Base-by-base conservation (phyloP, 2,888 invertebrate species). In the Ligdia adustata region DNA sequence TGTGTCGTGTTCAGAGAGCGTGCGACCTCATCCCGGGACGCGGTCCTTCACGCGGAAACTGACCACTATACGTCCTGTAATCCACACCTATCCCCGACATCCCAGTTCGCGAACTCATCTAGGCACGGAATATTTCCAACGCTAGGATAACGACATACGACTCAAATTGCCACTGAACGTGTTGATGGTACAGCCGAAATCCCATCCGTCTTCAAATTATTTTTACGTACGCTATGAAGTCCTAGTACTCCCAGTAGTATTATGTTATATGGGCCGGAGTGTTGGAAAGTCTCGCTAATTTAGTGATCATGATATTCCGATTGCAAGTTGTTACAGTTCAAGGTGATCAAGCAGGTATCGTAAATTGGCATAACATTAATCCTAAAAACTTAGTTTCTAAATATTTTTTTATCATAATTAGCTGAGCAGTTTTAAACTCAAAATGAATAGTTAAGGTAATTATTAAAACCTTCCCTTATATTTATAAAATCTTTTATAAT, bases 1-100 rank as follows among this genome's bases (percentile, higher is more conserved):
- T 84, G 84, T 85, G 69, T 60, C 60, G 73, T 82, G 84, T 52
- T 76, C 79, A 84, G 65, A 50, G 59, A 83, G 76, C 88, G 79
- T 87, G 79, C 76, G 75, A 81, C 80, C 79, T 76, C 77, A 75
- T 76, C 78, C 73, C 67, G 65, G 73, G 69, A 66, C 71, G 62
- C 67, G 74, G 59, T 70, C 76, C 76, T 66, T 76, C 69, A 74
- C 68, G 79, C 80, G 84, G 78, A 86, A 87, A 84, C 79, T 76
- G 72, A 69, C 77, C 72, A 75, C 72, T 70, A 66, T 65, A 65
- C 69, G 65, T 64, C 62, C 59, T 77, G 88, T 82, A 87, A 87
- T 79, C 69, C 57, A 88, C 75, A 88, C 87, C 83, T 52, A 65
- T 63, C 62, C 58, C 62, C 52, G 38, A 45, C 47, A 41, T 39